Conservation (phyloP, 2,113 vertebrate genomes). For the Antennarius striatus region DNA sequence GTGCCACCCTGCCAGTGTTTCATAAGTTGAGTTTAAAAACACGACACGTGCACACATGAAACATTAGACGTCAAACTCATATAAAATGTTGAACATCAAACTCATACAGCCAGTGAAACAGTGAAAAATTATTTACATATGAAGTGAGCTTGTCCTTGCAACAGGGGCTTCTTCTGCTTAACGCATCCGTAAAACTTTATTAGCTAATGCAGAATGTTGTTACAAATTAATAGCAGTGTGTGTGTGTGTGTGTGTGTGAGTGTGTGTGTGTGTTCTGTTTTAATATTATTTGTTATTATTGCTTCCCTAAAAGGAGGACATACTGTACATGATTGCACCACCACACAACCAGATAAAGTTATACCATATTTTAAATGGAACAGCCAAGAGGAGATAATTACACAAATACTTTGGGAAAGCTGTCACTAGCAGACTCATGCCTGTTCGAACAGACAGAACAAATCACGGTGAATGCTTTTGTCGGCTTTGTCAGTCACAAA, state of each 20-base stretch:
- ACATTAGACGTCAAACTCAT: slow-evolving; percentile 17
- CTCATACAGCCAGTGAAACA: slow-evolving; percentile 10
- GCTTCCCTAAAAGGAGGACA: too few species aligned
- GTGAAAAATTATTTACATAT: slow-evolving; percentile 47
- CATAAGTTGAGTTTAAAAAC: too few species aligned
- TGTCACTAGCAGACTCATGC: slow-evolving; percentile 42
- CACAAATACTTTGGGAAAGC: slow-evolving; percentile 53
- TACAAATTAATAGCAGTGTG: too few species aligned
- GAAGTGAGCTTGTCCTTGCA: slow-evolving; percentile 33
- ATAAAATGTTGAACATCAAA: slow-evolving; percentile 19
- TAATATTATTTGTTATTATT: too few species aligned
- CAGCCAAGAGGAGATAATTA: slow-evolving; percentile 44
- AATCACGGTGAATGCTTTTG: slow-evolving; percentile 15
- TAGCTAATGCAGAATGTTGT: too few species aligned
- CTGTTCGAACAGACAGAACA: slow-evolving; percentile 35
- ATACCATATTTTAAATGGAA: background rate
- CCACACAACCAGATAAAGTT: too few species aligned
- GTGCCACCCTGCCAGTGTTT: background rate
- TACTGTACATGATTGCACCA: too few species aligned
- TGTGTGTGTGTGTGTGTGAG: too few species aligned
- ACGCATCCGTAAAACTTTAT: too few species aligned
- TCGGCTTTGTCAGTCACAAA: slow-evolving; percentile 30
- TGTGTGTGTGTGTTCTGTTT: too few species aligned
- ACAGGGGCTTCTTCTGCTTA: slow-evolving; percentile 21
- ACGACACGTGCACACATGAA: slow-evolving; percentile 11